Evolutionary conservation across 1,140 invertebrate genomes (phyloP).

Genomic region (Nylanderia fulva): DNA sequence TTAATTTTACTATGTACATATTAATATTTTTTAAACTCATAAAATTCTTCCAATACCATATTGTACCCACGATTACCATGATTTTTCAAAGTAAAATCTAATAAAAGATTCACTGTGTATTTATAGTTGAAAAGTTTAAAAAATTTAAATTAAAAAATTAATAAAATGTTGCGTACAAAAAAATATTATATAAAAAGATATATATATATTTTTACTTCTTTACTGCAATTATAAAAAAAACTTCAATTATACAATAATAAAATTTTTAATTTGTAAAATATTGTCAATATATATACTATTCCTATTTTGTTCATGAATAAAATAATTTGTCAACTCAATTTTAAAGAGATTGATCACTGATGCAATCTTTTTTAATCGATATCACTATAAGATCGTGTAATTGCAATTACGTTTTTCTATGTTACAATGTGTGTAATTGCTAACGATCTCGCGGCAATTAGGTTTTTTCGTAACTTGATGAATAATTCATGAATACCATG

Average conservation of each 20-base stretch:
- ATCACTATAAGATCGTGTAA: conserved; percentile 21
- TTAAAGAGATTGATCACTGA: background rate
- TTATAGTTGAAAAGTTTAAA: too few species aligned
- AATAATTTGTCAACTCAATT: background rate
- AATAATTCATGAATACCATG: conserved; percentile 46
- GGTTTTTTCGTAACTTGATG: conserved; percentile 47
- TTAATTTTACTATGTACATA: too few species aligned
- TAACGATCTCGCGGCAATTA: conserved; percentile 56
- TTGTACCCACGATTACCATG: too few species aligned
- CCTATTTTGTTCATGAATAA: background rate
- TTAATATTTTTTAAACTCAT: too few species aligned
- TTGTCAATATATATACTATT: background rate
- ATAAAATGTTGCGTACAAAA: too few species aligned
- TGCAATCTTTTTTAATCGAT: background rate
- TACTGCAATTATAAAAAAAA: background rate
- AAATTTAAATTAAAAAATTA: too few species aligned
- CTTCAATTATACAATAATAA: background rate
- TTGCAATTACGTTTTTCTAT: conserved; percentile 45
- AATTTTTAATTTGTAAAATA: conserved; percentile 9
- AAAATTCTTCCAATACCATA: too few species aligned
- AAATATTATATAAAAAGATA: background rate
- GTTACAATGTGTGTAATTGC: conserved; percentile 38
- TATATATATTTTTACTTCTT: background rate
- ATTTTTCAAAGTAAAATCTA: too few species aligned
- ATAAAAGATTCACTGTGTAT: too few species aligned